Evolutionary conservation across 2,888 invertebrate species (phyloP), one percentile per base, ranked within the genome.

Genomic region (Corbicula japonica): DNA sequence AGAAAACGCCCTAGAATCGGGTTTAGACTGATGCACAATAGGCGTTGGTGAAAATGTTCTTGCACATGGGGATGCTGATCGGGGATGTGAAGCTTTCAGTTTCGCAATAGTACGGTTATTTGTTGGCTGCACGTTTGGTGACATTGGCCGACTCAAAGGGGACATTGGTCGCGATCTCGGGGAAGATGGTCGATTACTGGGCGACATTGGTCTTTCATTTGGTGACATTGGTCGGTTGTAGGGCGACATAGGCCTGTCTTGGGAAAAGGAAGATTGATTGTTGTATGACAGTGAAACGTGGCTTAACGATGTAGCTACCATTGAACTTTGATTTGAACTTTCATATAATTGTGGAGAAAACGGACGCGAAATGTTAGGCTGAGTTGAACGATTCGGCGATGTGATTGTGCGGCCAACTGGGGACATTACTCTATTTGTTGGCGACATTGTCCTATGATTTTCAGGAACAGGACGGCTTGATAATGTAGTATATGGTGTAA

Each of bases 71-170:
- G 66, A 54, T 41, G 10, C 10, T 41, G 10, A 5, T 21, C 18
- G 5, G 4, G 23, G n/a, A 48, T 6, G n/a, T 48, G 48, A 18
- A 21, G 23, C 2, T 44, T 48, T 21, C 30, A 21, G 15, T 54
- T 60, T 61, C 1, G 50, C 23, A 10, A 50, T 15, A 21, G 34
- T 21, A 38, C 61, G 54, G 44, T 68, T 68, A n/a, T 69, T 38
- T 18, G 78, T 69, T 23, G 73, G 69, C 15, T 62, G 69, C 21
- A 78, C 76, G 23, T 79, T 76, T 50, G 76, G 78, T 0, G 83
- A 79, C 76, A 79, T 79, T 41, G 83, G 78, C 41, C 75, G 52
- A 26, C 32, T 50, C 15, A 38, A 10, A 10, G 77, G 75, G 35
- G 81, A 72, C 63, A 68, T 66, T 6, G 77, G 66, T 58, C 73